Evolutionary conservation across 2,797 vertebrate genomes (phyloP), one percentile per base, ranked within the genome.

Genomic region (Peromyscus eremicus): DNA sequence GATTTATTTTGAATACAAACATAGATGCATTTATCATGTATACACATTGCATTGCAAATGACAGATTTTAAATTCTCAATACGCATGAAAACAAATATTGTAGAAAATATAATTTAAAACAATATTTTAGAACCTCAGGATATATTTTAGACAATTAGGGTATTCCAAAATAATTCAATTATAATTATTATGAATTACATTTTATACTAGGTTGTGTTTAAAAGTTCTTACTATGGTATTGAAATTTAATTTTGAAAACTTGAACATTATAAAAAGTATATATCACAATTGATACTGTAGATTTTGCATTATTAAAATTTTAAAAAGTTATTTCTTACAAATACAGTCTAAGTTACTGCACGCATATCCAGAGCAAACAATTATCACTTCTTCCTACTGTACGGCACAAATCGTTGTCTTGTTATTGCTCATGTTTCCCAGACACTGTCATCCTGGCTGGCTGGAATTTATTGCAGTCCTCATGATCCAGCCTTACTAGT

Each of bases 51-150:
- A 1, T 46, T 84, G n/a, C 4, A 70, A 81, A 88, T 80, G n/a
- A 37, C 89, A 0, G 16, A 55, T 82, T 92, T 66, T 52, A 75
- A 27, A 2, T 94, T 76, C 0, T 64, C 19, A 70, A 5, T 57
- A 77, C 84, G 1, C 13, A 76, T 1, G n/a, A 12, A 93, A 93
- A 62, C 17, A 34, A 13, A 57, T 12, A 75, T 80, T n/a, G 49
- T 94, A 5, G 12, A 68, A 83, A 84, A 73, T 68, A 2, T 9
- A 94, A 77, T 75, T 94, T 40, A 66, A 96, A 91, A 73, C 6
- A 27, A 23, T 32, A 34, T 68, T 13, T 40, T 12, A 4, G 2
- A n/a, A 17, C 37, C 86, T 77, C 37, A 79, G 11, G 79, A 60
- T 94, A 52, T 49, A 37, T 90, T 94, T 92, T 80, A 88, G 52